Base-by-base conservation (phyloP, 2,888 invertebrate genomes). In the Andrena chrysosceles region DNA sequence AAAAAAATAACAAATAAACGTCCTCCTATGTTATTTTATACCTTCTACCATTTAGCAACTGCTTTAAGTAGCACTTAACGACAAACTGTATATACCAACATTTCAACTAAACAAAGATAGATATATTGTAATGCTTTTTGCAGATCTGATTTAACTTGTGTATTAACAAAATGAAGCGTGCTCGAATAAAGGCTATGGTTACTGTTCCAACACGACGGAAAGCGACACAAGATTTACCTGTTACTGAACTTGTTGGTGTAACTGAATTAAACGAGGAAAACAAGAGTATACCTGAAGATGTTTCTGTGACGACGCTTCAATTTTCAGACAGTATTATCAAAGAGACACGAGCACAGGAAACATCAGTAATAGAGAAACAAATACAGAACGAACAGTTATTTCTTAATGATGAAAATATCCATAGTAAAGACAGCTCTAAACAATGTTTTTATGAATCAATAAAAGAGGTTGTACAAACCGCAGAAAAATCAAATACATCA, bases 181-280 rank as follows among this genome's bases (percentile, higher is more conserved):
- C 96, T 68, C 95, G 97, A 93, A 96, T 97, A 89, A 97, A 97
- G 95, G 96, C 96, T 76, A 95, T 96, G 88, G 96, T 96, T 62
- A 96, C 96, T 83, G 95, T 97, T 85, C 96, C 96, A 62, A 95
- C 95, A 33, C 93, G 95, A 70, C 93, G 94, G 74, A 95, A 94
- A 87, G 76, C 87, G 62, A 49, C 64, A 1, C 82, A 91, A 63
- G 90, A 90, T 49, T 64, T 63, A 52, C 20, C 74, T 23, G 76
- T 83, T 68, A 49, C 56, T 4, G 79, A 83, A 73, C 16, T 33
- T 13, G 73, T 35, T 7, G 13, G 60, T 60, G 23, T 42, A n/a
- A 13, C 6, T 54, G 66, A 80, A 49, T 62, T 31, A 8, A 72
- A 52, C 29, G 69, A 79, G 31, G 77, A 80, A 48, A 29, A 60